Evolutionary conservation across 2,113 vertebrate species (phyloP), one percentile per base, ranked within the genome.

Genomic region (Phycodurus eques): DNA sequence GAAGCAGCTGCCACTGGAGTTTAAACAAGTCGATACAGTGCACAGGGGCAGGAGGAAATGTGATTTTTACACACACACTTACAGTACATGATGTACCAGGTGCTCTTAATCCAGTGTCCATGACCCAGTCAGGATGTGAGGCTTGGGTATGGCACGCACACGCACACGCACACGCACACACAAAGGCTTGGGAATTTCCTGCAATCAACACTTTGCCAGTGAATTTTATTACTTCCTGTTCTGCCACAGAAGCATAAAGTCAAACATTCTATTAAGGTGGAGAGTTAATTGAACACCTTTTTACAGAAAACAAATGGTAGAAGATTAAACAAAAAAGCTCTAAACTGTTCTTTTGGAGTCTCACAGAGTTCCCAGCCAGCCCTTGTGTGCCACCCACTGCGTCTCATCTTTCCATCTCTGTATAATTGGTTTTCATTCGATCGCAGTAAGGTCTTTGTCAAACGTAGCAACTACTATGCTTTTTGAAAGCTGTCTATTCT

Each of bases 1-100:
- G 88, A 90, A 92, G 88, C 91, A 92, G 89, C 92, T 92, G 92
- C 83, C 76, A 73, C 60, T 59, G 77, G 77, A 79, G 78, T 84
- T 90, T 73, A 80, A 68, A 83, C 78, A 72, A 83, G 80, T 85
- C 88, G 84, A 82, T 70, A 86, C 72, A 76, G 75, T 77, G 69
- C 85, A 84, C 82, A 62, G 60, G 79, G 82, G 77, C 80, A 62
- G 84, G 77, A 88, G 88, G 88, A 91, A 92, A 90, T 83, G 76
- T 80, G 83, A 77, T 85, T 79, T 84, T 80, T 76, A 84, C 76
- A 69, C 78, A 70, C 78, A 80, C 74, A 76, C 76, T 85, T 79
- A 80, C 44, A 66, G 44, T 66, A 81, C 75, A 77, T 74, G 75
- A 79, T 74, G 47, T 67, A 73, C 73, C 70, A 66, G 57, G 66